These are phyloP conservation scores for Neolamprologus variostigma DNA, from an alignment of 2,113 vertebrate species.

Conservation along the genomic window DNA sequence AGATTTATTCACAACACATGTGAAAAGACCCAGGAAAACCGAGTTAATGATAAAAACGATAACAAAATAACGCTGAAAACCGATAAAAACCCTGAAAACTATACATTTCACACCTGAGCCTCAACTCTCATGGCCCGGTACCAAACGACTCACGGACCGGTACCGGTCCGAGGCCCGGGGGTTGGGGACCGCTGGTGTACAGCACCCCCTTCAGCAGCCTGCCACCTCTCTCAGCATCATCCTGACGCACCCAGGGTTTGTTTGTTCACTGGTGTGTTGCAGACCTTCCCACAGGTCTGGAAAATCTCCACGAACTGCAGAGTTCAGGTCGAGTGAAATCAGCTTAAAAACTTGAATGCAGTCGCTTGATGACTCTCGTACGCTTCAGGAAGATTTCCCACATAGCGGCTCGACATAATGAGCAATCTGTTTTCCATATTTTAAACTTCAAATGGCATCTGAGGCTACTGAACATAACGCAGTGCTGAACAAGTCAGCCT, in stretches of 20 bases:
- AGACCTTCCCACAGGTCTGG: constrained; percentile 7
- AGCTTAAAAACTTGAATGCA: not conserved
- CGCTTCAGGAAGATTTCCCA: not conserved
- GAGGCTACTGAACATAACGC: not conserved
- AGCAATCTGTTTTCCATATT: not conserved
- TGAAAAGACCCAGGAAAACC: too few species aligned
- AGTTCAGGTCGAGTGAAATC: not conserved
- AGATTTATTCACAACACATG: too few species aligned
- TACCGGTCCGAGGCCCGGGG: too few species aligned
- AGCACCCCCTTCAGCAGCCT: not conserved
- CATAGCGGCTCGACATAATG: not conserved
- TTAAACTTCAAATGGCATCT: not conserved
- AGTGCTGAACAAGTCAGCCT: not conserved
- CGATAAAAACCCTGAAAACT: too few species aligned
- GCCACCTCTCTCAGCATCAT: not conserved
- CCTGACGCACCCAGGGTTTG: not conserved
- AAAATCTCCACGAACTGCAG: not conserved
- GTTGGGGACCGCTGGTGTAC: not conserved
- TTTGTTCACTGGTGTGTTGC: not conserved
- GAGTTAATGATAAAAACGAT: too few species aligned
- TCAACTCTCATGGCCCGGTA: too few species aligned
- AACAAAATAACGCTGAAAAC: too few species aligned
- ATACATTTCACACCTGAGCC: too few species aligned
- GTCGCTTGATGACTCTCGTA: not conserved
- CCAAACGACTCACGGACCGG: too few species aligned